Percentiles rank a stretch among this genome's conserved stretches.
Conservation (phyloP, 2,888 invertebrate genomes). For the Adela reaumurella region DNA sequence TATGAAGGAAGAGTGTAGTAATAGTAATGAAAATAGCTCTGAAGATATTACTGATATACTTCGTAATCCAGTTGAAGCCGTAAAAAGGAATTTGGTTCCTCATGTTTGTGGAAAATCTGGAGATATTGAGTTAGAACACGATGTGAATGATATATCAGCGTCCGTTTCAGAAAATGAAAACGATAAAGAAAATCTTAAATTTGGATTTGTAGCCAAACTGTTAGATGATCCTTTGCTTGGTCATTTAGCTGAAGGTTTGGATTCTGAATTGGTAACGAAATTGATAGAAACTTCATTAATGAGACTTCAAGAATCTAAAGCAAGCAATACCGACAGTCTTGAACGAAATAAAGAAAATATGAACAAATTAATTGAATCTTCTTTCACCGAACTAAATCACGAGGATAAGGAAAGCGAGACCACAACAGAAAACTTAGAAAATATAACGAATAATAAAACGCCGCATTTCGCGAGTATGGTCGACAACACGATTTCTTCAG, state of each 20-base stretch:
- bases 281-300: conserved; percentile 65
- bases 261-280: conserved; percentile 59
- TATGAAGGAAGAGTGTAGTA: conserved; percentile 8
- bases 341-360: conserved; percentile 34
- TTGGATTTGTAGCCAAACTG: conserved; percentile 51
- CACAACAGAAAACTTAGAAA: conserved; percentile 17
- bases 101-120: conserved; percentile 69
- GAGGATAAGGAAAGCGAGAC: conserved; percentile 19
- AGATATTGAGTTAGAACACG: conserved; percentile 9
- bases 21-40: conserved; percentile 12
- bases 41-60: conserved; percentile 55
- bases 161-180: conserved; percentile 12
- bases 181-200: conserved; percentile 16
- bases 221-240: conserved; percentile 63
- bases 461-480: conserved; percentile 19
- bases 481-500: conserved; percentile 24
- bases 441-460: conserved; percentile 19
- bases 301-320: conserved; percentile 51
- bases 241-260: conserved; percentile 59
- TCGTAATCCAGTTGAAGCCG: conserved; percentile 73
- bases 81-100: conserved; percentile 69
- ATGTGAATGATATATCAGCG: background rate
- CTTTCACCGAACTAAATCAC: conserved; percentile 38
- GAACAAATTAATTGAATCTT: conserved; percentile 52
- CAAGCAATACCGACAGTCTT: conserved; percentile 7